phyloP scores from a whole-genome alignment of 2,113 vertebrate genomes.

The Oostethus manadensis region DNA sequence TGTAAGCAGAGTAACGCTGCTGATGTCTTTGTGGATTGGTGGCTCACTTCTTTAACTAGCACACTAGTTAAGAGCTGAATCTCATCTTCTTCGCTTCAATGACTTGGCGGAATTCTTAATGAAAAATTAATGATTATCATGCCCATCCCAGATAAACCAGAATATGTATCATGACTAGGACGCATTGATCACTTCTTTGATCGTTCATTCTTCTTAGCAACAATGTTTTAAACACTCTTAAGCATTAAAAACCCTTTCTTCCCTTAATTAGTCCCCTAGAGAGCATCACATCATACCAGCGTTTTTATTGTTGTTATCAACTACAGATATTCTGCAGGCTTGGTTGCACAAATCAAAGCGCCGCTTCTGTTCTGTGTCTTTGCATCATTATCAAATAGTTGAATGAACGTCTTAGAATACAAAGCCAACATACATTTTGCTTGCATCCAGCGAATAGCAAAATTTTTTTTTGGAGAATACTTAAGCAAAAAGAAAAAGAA shows the following conservation, averaged over 20 bases:
- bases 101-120: background rate
- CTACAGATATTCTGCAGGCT: slow-evolving; percentile 33
- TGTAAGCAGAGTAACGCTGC: background rate
- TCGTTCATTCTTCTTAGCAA: slow-evolving; percentile 6
- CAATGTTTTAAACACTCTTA: slow-evolving; percentile 14
- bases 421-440: slow-evolving; percentile 1
- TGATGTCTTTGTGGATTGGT: background rate
- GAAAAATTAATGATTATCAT: background rate
- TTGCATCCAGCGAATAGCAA: background rate
- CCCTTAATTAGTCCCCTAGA: slow-evolving; percentile 46
- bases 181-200: background rate
- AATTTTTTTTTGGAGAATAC: background rate
- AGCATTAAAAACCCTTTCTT: slow-evolving; percentile 18
- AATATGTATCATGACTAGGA: background rate
- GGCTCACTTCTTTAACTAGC: background rate
- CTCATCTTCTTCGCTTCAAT: background rate
- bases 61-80: background rate
- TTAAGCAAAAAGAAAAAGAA: slow-evolving; percentile 3
- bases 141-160: background rate
- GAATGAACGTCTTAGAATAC: slow-evolving; percentile 35
- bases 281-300: slow-evolving; percentile 24
- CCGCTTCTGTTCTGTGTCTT: slow-evolving; percentile 21
- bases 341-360: slow-evolving; percentile 1
- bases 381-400: slow-evolving; percentile 47
- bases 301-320: slow-evolving; percentile 42